Percentiles rank a stretch among this genome's conserved stretches.
These are phyloP conservation scores for Yponomeuta cagnagella DNA, from an alignment of 2,888 invertebrate genomes.

Conservation along the genomic window DNA sequence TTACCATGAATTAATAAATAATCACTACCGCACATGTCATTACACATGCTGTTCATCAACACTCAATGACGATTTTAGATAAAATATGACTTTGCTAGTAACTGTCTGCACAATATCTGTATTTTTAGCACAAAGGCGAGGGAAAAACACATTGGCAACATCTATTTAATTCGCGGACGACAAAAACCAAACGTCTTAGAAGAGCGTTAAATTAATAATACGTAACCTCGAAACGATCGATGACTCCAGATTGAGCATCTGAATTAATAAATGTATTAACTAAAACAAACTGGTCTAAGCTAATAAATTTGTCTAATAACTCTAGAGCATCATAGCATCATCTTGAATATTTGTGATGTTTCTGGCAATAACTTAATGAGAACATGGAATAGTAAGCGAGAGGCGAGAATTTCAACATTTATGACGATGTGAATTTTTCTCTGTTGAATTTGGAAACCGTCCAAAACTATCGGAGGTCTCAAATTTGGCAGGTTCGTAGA, in stretches of 20 bases:
- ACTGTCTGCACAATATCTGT: not conserved
- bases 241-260: constrained; percentile 30
- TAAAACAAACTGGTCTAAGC: constrained; percentile 12
- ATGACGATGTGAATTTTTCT: not conserved
- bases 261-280: constrained; percentile 4
- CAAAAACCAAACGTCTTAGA: constrained; percentile 17
- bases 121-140: not conserved
- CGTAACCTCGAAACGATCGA: constrained; percentile 38
- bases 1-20: constrained; percentile 21
- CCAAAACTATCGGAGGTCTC: not conserved
- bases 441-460: not conserved
- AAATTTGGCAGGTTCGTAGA: not conserved
- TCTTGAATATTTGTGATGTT: no score
- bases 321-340: no score
- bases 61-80: not conserved
- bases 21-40: constrained; percentile 17
- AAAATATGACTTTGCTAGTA: not conserved
- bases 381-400: not conserved
- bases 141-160: constrained; percentile 1
- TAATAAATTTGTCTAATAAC: constrained; percentile 3
- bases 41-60: not conserved
- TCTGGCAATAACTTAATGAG: not conserved
- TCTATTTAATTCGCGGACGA: constrained; percentile 1
- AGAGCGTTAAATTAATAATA: constrained; percentile 26
- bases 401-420: not conserved